These are phyloP conservation scores for Clarias macrocephalus DNA, from an alignment of 2,113 vertebrate genomes.

Conservation along the genomic window DNA sequence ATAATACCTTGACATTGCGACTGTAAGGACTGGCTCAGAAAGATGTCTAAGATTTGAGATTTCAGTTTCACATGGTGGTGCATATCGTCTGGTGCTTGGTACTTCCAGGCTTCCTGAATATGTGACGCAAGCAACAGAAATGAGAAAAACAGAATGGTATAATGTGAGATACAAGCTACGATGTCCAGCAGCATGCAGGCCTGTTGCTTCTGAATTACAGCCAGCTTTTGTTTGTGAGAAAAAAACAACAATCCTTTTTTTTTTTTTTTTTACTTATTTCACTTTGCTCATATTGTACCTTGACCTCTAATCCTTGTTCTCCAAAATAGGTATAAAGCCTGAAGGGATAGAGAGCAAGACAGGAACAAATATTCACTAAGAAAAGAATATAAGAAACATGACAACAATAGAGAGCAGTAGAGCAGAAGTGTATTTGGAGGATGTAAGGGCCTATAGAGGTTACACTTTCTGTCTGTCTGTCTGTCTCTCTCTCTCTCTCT, in stretches of 20 bases:
- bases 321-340: background rate
- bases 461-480: background rate
- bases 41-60: background rate
- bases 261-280: background rate
- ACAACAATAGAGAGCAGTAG: background rate
- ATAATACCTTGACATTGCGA: background rate
- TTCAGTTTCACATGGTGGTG: background rate
- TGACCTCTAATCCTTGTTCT: background rate
- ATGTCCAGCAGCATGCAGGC: background rate
- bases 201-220: background rate
- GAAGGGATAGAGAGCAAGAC: background rate
- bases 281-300: background rate
- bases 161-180: background rate
- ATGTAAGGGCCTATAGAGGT: background rate
- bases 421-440: constrained; percentile 7
- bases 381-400: background rate
- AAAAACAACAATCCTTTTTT: background rate
- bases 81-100: background rate
- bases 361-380: background rate
- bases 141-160: background rate
- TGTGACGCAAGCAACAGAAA: background rate
- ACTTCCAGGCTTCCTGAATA: background rate
- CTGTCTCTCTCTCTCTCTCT: background rate
- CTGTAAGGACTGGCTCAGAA: background rate
- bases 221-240: background rate